Conservation (phyloP, 1,140 invertebrate genomes). For the Melipona quadrifasciata region DNA sequence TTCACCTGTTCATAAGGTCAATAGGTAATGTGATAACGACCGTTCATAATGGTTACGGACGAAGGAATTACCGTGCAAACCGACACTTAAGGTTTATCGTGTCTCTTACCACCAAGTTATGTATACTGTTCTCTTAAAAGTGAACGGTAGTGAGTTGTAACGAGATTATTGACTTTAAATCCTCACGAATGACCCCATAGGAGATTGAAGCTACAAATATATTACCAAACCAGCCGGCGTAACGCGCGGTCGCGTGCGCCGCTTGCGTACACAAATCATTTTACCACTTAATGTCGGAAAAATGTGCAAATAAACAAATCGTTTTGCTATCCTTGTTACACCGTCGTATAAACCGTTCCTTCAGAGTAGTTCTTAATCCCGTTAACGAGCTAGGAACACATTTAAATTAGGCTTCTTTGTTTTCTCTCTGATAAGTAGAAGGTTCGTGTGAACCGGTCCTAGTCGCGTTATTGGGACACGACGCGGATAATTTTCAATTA, state of each 20-base stretch:
- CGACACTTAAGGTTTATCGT: constrained; percentile 71
- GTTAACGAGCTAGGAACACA: not conserved
- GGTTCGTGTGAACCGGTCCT: not conserved
- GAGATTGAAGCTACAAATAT: constrained; percentile 71
- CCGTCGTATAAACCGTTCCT: not conserved
- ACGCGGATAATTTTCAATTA: not conserved
- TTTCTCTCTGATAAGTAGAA: not conserved
- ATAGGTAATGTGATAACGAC: constrained; percentile 70
- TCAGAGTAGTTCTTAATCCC: not conserved
- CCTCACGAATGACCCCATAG: constrained; percentile 67
- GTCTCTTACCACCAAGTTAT: constrained; percentile 69
- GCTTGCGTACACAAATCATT: constrained; percentile 31
- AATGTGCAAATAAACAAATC: not conserved
- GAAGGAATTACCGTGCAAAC: constrained; percentile 70
- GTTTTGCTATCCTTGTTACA: too few relatives aligned
- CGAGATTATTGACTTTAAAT: constrained; percentile 72
- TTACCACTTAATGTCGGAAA: constrained; percentile 21
- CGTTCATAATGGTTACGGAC: constrained; percentile 70
- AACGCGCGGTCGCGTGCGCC: not conserved
- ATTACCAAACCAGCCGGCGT: constrained; percentile 54
- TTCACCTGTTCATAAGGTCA: constrained; percentile 70
- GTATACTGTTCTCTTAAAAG: constrained; percentile 71
- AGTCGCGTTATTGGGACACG: too few relatives aligned
- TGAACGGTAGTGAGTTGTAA: constrained; percentile 71
- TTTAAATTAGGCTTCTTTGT: not conserved